A percentile compares a stretch with the other conserved stretches of the same genome.
phyloP scores from a whole-genome alignment of 92 coral and sea anemone genomes.

The Epizoanthus scotinus region DNA sequence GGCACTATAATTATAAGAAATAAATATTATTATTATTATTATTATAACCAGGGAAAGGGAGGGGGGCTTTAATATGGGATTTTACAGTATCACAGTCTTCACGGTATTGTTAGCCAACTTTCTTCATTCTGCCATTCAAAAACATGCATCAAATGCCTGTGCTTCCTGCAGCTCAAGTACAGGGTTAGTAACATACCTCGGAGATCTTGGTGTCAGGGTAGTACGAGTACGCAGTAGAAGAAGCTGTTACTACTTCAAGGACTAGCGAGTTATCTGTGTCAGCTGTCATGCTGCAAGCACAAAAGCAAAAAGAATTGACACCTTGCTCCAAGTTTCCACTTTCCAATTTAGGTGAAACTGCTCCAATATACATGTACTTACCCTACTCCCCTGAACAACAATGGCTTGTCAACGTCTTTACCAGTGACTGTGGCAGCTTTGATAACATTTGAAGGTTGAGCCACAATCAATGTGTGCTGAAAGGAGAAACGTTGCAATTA shows the following conservation, averaged over 20 bases:
- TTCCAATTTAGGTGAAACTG: no score
- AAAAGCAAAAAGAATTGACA: neutral
- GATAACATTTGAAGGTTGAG: conserved; percentile 83
- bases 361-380: no score
- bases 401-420: conserved; percentile 61
- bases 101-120: neutral
- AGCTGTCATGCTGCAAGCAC: conserved; percentile 81
- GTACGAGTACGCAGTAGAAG: conserved; percentile 94
- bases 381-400: conserved; percentile 97
- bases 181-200: conserved; percentile 51
- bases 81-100: no score
- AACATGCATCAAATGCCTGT: no score
- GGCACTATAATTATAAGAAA: no score
- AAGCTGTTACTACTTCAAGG: conserved; percentile 91
- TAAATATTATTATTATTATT: no score
- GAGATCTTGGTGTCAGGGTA: conserved; percentile 86
- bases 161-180: no score
- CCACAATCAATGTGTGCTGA: conserved; percentile 95
- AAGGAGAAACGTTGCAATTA: neutral
- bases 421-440: conserved; percentile 85
- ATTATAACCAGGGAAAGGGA: no score
- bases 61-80: no score
- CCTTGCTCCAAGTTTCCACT: neutral
- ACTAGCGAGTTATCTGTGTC: conserved; percentile 94
- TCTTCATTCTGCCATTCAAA: neutral